These are phyloP conservation scores for Ceratina australensis DNA, from an alignment of 1,140 invertebrate species.

Conservation along the genomic window DNA sequence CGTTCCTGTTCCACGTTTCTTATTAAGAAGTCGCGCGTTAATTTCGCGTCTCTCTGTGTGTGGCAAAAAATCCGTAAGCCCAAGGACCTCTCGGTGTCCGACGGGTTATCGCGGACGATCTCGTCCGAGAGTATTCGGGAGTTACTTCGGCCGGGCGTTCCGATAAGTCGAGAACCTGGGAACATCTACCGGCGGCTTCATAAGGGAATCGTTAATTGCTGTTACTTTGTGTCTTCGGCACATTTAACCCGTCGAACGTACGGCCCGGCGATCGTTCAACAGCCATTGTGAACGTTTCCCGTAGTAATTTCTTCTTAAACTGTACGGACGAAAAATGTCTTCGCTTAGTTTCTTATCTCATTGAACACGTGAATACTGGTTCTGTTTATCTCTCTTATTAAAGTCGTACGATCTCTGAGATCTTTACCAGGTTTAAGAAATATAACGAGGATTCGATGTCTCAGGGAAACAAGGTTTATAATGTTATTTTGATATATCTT, in stretches of 20 bases:
- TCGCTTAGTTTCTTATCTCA: constrained; percentile 48
- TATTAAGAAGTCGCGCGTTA: constrained; percentile 49
- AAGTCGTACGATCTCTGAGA: no score
- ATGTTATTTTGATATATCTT: no score
- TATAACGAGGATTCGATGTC: no score
- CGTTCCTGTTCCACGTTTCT: constrained; percentile 6
- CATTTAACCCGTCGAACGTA: not conserved
- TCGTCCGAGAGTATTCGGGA: constrained; percentile 27
- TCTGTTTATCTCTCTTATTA: constrained; percentile 50
- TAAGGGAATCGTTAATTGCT: constrained; percentile 49
- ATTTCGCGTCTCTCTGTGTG: constrained; percentile 42
- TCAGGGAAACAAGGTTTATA: no score
- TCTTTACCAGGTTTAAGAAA: no score
- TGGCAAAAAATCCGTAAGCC: constrained; percentile 25
- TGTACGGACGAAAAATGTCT: constrained; percentile 55
- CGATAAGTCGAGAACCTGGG: not conserved
- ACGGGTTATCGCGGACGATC: constrained; percentile 22
- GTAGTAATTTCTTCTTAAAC: constrained; percentile 39
- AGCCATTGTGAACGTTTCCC: not conserved
- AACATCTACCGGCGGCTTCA: not conserved
- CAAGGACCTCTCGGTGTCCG: not conserved
- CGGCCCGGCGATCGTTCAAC: not conserved
- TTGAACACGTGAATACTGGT: constrained; percentile 39
- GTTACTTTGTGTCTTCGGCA: constrained; percentile 36
- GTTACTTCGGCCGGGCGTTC: not conserved